Evolutionary conservation across 2,113 vertebrate species (phyloP), one percentile per base, ranked within the genome.

Genomic region (Echinops telfairi): DNA sequence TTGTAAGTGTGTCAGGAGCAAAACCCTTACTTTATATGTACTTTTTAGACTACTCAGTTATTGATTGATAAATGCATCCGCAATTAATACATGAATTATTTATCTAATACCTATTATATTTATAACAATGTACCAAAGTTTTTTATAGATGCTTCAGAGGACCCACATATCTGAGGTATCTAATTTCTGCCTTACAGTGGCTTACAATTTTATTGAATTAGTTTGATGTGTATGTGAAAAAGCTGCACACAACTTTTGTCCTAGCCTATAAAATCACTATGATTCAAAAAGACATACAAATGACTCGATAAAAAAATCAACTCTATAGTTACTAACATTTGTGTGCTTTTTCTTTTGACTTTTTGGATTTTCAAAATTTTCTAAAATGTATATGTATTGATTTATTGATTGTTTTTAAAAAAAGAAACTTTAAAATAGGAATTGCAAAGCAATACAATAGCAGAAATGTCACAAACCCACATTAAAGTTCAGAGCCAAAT

Each of bases 331-430:
- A 81, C 29, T 84, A 57, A 77, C 3, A 60, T 83, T 82, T 76
- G 9, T 33, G 12, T 29, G 20, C 2, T n/a, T 36, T 86, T 88
- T 66, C 62, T 85, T 31, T 17, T 31, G 8, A 4, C 27, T 73
- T 91, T 94, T 87, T 64, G 22, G 4, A 64, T 94, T 93, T 93
- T 36, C 12, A 17, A 11, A 66, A 29, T 84, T 87, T 89, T 84
- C 60, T 75, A 23, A 57, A 53, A 83, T 70, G 10, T 38, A 20
- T 38, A 53, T 53, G 47, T 11, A 1, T 78, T 57, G 81, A 81
- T 11, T 90, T 62, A 40, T 43, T 70, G 68, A 64, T 78, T 40
- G 40, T 40, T 40, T 53, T 27, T 92, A 22, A 89, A n/a, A 33
- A 75, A 64, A 53, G 31, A 53, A 87, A 29, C 3, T 22, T 84